Evolutionary conservation across 2,888 invertebrate genomes (phyloP), one percentile per base, ranked within the genome.

Genomic region (Chydorus sphaericus): DNA sequence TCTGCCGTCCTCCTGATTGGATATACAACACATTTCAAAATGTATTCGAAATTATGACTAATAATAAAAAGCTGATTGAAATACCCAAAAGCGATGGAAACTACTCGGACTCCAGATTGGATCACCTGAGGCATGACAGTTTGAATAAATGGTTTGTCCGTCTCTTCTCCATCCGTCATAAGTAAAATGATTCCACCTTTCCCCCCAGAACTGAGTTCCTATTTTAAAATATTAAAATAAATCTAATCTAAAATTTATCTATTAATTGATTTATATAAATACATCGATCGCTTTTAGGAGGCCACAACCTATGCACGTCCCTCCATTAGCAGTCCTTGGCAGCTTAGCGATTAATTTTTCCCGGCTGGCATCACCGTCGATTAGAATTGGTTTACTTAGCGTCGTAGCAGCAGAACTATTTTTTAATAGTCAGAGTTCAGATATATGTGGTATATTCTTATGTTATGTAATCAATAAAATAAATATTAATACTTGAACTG

Each of bases 1-100:
- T 36, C 52, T 3, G 52, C 52, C 11, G 16, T 20, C 18, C 23
- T 31, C 26, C 33, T 52, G n/a, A n/a, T n/a, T n/a, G n/a, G n/a
- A n/a, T n/a, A n/a, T n/a, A n/a, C n/a, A n/a, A n/a, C n/a, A n/a
- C n/a, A 49, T n/a, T 30, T 20, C 4, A 49, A n/a, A n/a, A 18
- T 49, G 1, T 4, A 16, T 5, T 20, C 6, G n/a, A n/a, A n/a
- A n/a, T 10, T 33, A n/a, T 26, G 30, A 33, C 18, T 51, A 14
- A 7, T 33, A 18, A 23, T 2, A 1, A 31, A 4, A 16, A 20
- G 36, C 30, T 51, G 7, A n/a, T 31, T 31, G 10, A 18, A 16
- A 11, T n/a, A 52, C 52, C 52, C 52, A 26, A 52, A 52, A 8
- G 52, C 52, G 31, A 52, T 52, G 52, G 52, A 33, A 52, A 52